Evolutionary conservation across 2,888 invertebrate species (phyloP), one percentile per base, ranked within the genome.

Genomic region (Scotopteryx bipunctaria): DNA sequence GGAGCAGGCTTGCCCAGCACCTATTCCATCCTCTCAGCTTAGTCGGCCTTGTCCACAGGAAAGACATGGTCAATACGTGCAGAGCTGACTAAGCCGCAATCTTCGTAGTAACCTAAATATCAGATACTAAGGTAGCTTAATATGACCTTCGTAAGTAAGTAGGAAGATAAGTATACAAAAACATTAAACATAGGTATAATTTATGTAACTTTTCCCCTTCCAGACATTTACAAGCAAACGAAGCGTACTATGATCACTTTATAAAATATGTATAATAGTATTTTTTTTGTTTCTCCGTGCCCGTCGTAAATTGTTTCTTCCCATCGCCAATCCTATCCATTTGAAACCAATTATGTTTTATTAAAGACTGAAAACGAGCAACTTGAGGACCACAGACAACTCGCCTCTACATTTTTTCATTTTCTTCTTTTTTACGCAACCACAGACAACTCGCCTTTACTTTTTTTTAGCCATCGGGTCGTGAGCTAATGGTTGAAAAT

Each of bases 271-370:
- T 80, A 85, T 82, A 72, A 71, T n/a, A 76, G 74, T 76, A 76
- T 78, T 82, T 83, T 83, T 80, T 75, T 70, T 72, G 61, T 71
- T 77, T 73, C 73, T 83, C 82, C 78, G 73, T 70, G 75, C 69
- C 69, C 66, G 67, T 61, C 73, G 73, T 79, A 85, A 84, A 85
- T 86, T 85, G 76, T 79, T 74, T 74, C 70, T 72, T 65, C 66
- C 76, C 76, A 81, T 81, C 81, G 81, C 88, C 88, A 89, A 90
- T 89, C 86, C 85, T 83, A 82, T 82, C 73, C 88, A 84, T 87
- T 89, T 88, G 83, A 87, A 89, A 87, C 79, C 86, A 87, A 90
- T 90, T 89, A 87, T 81, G 83, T 83, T 88, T 86, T 86, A 87
- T 87, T 86, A 87, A 69, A 69, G 78, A 63, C 59, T 64, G 81